phyloP scores from a whole-genome alignment of 2,113 vertebrate species.

The Lepisosteus oculatus region DNA sequence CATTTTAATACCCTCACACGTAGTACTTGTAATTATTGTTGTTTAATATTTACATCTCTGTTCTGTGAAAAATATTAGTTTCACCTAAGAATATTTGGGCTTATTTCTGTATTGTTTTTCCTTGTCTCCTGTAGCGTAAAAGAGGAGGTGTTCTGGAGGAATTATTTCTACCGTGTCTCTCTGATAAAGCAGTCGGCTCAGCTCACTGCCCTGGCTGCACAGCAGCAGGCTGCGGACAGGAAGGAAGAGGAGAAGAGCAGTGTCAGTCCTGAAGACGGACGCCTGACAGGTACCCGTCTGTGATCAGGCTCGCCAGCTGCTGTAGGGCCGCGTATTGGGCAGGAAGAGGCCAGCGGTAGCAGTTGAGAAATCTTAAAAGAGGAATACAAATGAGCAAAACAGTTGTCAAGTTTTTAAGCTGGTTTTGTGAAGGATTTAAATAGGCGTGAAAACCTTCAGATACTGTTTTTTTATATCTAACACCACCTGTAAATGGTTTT shows the following conservation, averaged over 20 bases:
- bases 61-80: background rate
- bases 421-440: no score
- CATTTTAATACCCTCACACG: no score
- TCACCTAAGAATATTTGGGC: no score
- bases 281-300: conserved; percentile 68
- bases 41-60: background rate
- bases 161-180: conserved; percentile 96
- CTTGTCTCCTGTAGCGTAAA: conserved; percentile 71
- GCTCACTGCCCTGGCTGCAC: conserved; percentile 88
- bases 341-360: no score
- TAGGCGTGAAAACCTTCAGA: no score
- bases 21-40: background rate
- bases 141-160: conserved; percentile 97
- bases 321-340: no score
- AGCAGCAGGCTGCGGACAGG: conserved; percentile 76
- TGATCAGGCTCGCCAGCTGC: no score
- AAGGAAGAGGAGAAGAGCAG: conserved; percentile 53
- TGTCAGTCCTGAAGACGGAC: conserved; percentile 49
- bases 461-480: no score
- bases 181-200: conserved; percentile 95
- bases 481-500: no score
- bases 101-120: background rate
- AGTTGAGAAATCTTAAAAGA: no score
- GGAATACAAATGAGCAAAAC: no score
- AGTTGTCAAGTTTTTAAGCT: no score